phyloP scores from a whole-genome alignment of 1,140 invertebrate species.

The Nautilus pompilius region DNA sequence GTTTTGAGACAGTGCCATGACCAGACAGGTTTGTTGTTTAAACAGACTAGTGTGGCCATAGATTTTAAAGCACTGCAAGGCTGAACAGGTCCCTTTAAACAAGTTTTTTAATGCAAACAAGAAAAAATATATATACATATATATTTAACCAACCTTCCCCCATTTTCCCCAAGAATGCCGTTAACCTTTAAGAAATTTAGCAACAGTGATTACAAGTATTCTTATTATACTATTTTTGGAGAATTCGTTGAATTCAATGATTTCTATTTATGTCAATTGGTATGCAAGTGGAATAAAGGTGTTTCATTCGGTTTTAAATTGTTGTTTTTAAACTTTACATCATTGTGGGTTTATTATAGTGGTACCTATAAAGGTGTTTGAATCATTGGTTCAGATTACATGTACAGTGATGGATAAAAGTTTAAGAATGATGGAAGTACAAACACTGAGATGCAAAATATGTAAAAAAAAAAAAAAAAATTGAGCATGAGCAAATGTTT shows the following conservation, averaged over 20 bases:
- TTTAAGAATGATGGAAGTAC: slow-evolving; percentile 34
- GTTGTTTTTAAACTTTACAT: not conserved
- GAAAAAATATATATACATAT: too few relatives aligned
- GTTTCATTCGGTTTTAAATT: slow-evolving; percentile 12
- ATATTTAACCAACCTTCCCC: too few relatives aligned
- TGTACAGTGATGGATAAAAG: slow-evolving; percentile 31
- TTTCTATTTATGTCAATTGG: slow-evolving; percentile 22
- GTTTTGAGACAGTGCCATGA: not conserved
- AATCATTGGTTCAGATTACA: slow-evolving; percentile 5
- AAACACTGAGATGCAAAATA: too few relatives aligned
- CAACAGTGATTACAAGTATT: slow-evolving; percentile 23
- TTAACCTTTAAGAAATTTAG: slow-evolving; percentile 1
- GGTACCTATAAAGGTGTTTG: not conserved
- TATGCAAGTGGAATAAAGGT: slow-evolving; percentile 28
- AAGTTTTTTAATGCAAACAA: too few relatives aligned
- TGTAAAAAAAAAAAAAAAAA: too few relatives aligned
- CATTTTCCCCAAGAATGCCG: too few relatives aligned
- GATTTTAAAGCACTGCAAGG: not conserved
- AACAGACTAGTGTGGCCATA: not conserved
- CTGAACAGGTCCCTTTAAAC: not conserved
- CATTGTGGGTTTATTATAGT: not conserved
- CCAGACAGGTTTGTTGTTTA: not conserved
- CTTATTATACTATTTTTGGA: slow-evolving; percentile 31
- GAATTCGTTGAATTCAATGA: slow-evolving; percentile 25
- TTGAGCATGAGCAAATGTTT: too few relatives aligned